Base-by-base conservation (phyloP, 2,888 invertebrate species). In the Micoletzkya japonica region DNA sequence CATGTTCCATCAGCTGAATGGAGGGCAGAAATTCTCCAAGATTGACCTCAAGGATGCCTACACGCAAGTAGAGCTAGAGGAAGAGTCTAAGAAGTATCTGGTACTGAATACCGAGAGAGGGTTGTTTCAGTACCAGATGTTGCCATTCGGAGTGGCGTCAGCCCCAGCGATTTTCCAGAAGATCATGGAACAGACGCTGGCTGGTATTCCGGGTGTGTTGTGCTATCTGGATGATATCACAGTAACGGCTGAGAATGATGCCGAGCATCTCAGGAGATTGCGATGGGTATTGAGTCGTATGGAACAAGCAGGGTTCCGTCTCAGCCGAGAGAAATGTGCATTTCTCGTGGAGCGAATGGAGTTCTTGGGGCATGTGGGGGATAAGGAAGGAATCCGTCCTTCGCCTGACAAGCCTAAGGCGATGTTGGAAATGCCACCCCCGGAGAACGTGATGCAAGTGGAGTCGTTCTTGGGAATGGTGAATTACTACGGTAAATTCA, bases 401-500 rank as follows among this genome's bases (percentile, higher is more conserved):
- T 59, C 72, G 4, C 71, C 75, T 17, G 64, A 73, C 20, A 82
- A 81, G 58, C 70, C 80, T 2, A 64, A 76, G 49, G 82, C 80
- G 0, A 77, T 85, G 26, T 57, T 67, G 24, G 67, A 81, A 24
- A 76, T 79, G 60, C 80, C 81, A 37, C 63, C 52, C n/a, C 83
- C 82, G 2, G 73, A 66, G 24, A 80, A 80, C 58, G 68, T 81
- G 2, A 70, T 72, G 24, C 37, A 85, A 52, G 69, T 85, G 7
- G 72, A 76, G 28, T 75, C 80, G 2, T 82, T 78, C 66, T 34
- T 84, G 2, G 82, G 85, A 4, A 64, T 82, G 64, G 58, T 85
- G 0, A 80, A 80, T 36, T 81, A 81, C 64, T 83, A 85, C 68
- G 74, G 70, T 1, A 73, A 75, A 26, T 83, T 84, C 66, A 67